Base-by-base conservation (phyloP, 1,140 invertebrate species). In the Delia radicum region DNA sequence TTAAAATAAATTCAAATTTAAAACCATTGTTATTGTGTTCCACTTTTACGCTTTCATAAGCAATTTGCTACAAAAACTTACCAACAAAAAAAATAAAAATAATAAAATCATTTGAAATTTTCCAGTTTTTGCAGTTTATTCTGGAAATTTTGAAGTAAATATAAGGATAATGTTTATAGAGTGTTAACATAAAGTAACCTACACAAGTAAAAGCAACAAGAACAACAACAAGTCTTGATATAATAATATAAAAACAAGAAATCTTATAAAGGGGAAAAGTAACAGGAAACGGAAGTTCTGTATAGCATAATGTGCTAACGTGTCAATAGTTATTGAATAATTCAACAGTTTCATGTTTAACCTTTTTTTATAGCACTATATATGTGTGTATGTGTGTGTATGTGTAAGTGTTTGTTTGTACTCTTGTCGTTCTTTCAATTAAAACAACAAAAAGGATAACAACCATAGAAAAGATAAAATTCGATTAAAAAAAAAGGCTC, bases 241-340 rank as follows among this genome's bases (percentile, higher is more conserved):
- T n/a, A 48, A 55, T 18, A 21, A 55, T 26, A 63, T 27, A 27
- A 63, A 63, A 21, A 24, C 61, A 28, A 29, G 28, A 28, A n/a
- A n/a, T n/a, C n/a, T n/a, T n/a, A n/a, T n/a, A 3, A 67, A 31
- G 13, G 13, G 15, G 18, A 69, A 27, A 29, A n/a, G 62, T 27
- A 28, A 65, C 27, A 24, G n/a, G 65, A 27, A 69, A 69, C 65
- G 65, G 65, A 69, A 69, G 65, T 21, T 21, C 21, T 24, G 48
- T 55, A 24, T 55, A 18, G 42, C 3, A 69, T 69, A 69, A 69
- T 69, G 65, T 69, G 65, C 65, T 69, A 69, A 69, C 65, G 65
- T 69, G 65, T 69, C 65, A 69, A 69, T 69, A 69, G 65, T 69
- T 69, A 69, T 69, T 69, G 65, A 69, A 69, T 69, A 33, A 69